Evolutionary conservation across 2,888 invertebrate genomes (phyloP).

Genomic region (Lordiphosa andalusiaca): DNA sequence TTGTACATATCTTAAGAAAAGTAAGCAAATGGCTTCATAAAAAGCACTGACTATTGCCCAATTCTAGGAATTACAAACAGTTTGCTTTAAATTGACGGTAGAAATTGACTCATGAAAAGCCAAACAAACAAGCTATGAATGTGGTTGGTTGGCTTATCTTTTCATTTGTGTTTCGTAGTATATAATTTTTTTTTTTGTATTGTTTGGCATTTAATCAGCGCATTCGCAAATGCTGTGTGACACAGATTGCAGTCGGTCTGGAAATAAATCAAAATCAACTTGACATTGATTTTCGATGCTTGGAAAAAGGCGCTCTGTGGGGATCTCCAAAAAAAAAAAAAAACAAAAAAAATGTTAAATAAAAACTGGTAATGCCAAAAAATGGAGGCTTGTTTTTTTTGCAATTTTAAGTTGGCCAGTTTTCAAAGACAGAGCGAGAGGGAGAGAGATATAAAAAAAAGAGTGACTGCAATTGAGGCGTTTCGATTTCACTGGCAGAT

Average conservation of each 20-base stretch:
- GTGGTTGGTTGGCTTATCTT: conserved; percentile 22
- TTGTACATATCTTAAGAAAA: conserved; percentile 6
- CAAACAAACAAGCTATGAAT: conserved; percentile 15
- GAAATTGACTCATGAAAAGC: conserved; percentile 37
- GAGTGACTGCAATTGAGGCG: too few species aligned
- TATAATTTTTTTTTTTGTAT: too few species aligned
- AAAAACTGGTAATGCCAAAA: conserved; percentile 44
- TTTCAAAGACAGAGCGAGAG: too few species aligned
- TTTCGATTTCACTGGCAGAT: too few species aligned
- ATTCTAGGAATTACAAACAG: conserved; percentile 52
- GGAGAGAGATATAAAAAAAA: too few species aligned
- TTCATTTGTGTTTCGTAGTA: neutral
- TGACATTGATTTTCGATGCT: conserved; percentile 61
- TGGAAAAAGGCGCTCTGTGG: conserved; percentile 40
- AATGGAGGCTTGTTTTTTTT: too few species aligned
- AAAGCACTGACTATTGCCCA: conserved; percentile 64
- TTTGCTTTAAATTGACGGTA: conserved; percentile 38
- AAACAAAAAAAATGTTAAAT: neutral
- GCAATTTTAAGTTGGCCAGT: too few species aligned
- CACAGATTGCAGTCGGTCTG: conserved; percentile 26
- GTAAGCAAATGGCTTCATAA: conserved; percentile 48
- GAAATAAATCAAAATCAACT: conserved; percentile 15
- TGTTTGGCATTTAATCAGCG: too few species aligned
- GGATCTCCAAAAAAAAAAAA: conserved; percentile 20
- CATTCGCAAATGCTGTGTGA: conserved; percentile 15